Percentiles rank a stretch among this genome's conserved stretches.
These are phyloP conservation scores for Pelusios castaneus DNA, from an alignment of 2,113 vertebrate genomes.

Conservation along the genomic window DNA sequence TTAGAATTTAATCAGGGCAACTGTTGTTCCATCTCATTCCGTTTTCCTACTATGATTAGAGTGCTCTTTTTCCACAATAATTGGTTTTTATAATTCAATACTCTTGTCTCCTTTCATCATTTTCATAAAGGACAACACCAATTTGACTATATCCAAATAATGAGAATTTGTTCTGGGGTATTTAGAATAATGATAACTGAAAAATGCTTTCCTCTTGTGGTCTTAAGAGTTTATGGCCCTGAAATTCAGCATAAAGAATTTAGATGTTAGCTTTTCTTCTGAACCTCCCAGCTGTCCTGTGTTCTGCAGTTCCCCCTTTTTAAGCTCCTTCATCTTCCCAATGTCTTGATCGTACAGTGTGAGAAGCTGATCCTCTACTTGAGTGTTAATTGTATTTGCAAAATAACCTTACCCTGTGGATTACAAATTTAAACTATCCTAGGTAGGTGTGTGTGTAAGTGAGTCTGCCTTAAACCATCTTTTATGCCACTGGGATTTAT, in stretches of 20 bases:
- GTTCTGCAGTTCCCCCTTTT: not conserved
- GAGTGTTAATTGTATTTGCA: not conserved
- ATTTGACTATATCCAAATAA: not conserved
- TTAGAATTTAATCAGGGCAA: accelerated
- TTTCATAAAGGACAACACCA: accelerated
- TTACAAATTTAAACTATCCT: not conserved
- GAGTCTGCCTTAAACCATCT: not conserved
- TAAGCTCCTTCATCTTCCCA: not conserved
- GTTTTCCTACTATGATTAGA: not conserved
- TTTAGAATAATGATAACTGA: not conserved
- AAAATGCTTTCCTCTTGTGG: not conserved
- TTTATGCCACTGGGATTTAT: not conserved
- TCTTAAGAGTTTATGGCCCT: not conserved
- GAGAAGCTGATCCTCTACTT: not conserved
- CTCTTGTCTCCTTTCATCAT: not conserved
- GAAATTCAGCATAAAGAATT: not conserved
- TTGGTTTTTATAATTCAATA: not conserved
- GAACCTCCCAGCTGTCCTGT: not conserved
- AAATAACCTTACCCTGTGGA: not conserved
- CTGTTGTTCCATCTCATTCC: not conserved
- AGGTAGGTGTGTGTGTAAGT: accelerated
- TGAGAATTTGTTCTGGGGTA: not conserved
- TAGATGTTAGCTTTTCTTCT: not conserved
- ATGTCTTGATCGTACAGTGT: not conserved
- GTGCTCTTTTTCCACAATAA: not conserved